Percentiles rank a stretch among this genome's conserved stretches.
These are phyloP conservation scores for Martes martes DNA, from an alignment of 2,113 vertebrate genomes.

Conservation along the genomic window DNA sequence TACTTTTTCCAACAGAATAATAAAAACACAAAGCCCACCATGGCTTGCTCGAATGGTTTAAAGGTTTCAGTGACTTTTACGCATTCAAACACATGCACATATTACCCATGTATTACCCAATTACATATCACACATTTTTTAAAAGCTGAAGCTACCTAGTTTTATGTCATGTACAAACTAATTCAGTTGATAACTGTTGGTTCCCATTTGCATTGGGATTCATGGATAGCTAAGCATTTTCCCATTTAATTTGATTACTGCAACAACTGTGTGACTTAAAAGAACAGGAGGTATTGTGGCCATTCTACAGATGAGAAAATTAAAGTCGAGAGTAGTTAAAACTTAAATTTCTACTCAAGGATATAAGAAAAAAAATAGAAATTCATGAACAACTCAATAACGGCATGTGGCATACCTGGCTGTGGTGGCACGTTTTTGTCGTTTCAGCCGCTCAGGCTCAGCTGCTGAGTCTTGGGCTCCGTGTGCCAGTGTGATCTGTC, in stretches of 20 bases:
- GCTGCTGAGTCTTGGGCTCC: not conserved
- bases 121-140: not conserved
- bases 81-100: not conserved
- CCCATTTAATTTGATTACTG: not conserved
- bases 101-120: not conserved
- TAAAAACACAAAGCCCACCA: not conserved
- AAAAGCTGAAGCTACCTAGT: not conserved
- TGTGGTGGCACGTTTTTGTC: not conserved
- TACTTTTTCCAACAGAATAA: not conserved
- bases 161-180: not conserved
- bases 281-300: not conserved
- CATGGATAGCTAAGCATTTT: not conserved
- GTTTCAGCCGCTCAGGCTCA: not conserved
- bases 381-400: not conserved
- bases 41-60: not conserved
- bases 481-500: not conserved
- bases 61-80: not conserved
- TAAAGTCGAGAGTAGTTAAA: not conserved
- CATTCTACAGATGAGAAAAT: not conserved
- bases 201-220: not conserved
- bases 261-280: not conserved
- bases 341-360: not conserved
- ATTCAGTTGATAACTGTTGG: not conserved
- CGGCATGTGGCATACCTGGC: not conserved
- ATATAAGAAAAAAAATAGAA: not conserved